These are phyloP conservation scores for Lagopus leucura DNA, from an alignment of 2,113 vertebrate species.

Conservation along the genomic window DNA sequence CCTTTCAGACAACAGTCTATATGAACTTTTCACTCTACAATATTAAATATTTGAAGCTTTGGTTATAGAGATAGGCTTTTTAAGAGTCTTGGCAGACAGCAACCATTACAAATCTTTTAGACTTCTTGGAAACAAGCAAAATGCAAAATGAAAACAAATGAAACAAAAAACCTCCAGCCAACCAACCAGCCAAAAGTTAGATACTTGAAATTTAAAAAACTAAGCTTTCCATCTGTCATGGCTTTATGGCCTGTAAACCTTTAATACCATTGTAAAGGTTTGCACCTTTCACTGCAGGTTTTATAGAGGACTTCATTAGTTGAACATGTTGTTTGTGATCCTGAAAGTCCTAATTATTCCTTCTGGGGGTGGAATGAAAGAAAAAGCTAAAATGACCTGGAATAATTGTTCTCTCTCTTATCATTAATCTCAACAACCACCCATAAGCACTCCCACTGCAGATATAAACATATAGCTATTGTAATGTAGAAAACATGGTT, in stretches of 20 bases:
- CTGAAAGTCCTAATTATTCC: not conserved
- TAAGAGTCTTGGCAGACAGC: not conserved
- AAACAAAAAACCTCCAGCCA: not conserved
- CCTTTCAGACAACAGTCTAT: not conserved
- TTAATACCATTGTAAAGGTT: not conserved
- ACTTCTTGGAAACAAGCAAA: not conserved
- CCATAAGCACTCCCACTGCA: not conserved
- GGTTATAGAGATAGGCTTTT: not conserved
- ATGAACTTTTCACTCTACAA: not conserved
- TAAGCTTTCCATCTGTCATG: not conserved
- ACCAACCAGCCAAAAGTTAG: not conserved
- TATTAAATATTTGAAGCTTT: not conserved
- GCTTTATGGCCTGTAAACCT: too few species aligned
- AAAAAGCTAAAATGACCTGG: not conserved
- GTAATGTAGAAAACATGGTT: not conserved
- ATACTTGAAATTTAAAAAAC: not conserved
- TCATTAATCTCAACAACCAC: not conserved
- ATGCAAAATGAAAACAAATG: not conserved
- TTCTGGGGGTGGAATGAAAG: too few species aligned
- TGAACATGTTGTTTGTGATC: not conserved
- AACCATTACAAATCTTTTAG: not conserved
- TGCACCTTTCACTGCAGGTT: not conserved
- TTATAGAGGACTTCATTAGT: not conserved
- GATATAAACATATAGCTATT: not conserved
- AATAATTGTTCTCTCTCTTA: not conserved